A percentile compares a stretch with the other conserved stretches of the same genome.
Evolutionary conservation across 2,113 vertebrate species (phyloP).

Genomic region (Solea senegalensis): DNA sequence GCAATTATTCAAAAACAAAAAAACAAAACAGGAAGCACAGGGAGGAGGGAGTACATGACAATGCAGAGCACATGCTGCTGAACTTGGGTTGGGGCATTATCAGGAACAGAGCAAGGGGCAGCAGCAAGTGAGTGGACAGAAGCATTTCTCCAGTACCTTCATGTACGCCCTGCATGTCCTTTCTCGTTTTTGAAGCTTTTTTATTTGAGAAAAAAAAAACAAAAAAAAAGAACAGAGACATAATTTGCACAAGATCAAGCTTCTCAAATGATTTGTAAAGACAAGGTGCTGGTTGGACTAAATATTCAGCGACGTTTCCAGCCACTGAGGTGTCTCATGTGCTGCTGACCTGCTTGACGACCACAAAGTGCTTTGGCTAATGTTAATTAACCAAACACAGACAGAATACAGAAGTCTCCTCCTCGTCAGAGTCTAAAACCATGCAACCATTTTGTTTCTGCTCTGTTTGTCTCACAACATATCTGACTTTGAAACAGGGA

Average conservation of each 20-base stretch:
- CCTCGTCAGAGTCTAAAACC: constrained; percentile 16
- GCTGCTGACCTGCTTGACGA: constrained; percentile 9
- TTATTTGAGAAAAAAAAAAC: constrained; percentile 71
- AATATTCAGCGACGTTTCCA: constrained; percentile 3
- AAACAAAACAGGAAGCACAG: constrained; percentile 61
- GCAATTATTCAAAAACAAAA: constrained; percentile 51
- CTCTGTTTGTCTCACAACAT: neutral
- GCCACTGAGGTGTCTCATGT: neutral
- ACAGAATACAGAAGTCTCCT: constrained; percentile 17
- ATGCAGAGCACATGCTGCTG: constrained; percentile 79
- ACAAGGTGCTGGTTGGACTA: constrained; percentile 14
- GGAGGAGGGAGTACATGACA: constrained; percentile 58
- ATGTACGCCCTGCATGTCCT: constrained; percentile 99
- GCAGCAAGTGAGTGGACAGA: constrained; percentile 79
- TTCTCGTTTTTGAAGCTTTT: constrained; percentile 99
- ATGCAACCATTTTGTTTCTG: constrained; percentile 1
- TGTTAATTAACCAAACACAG: neutral
- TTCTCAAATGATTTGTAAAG: constrained; percentile 40
- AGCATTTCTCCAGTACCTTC: constrained; percentile 94
- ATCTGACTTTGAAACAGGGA: constrained; percentile 20
- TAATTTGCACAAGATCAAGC: constrained; percentile 66
- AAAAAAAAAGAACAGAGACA: constrained; percentile 78
- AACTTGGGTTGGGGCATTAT: constrained; percentile 74
- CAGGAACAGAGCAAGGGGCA: constrained; percentile 47
- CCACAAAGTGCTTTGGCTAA: no score